phyloP scores from a whole-genome alignment of 2,888 invertebrate species.

The Coleophora deauratella region DNA sequence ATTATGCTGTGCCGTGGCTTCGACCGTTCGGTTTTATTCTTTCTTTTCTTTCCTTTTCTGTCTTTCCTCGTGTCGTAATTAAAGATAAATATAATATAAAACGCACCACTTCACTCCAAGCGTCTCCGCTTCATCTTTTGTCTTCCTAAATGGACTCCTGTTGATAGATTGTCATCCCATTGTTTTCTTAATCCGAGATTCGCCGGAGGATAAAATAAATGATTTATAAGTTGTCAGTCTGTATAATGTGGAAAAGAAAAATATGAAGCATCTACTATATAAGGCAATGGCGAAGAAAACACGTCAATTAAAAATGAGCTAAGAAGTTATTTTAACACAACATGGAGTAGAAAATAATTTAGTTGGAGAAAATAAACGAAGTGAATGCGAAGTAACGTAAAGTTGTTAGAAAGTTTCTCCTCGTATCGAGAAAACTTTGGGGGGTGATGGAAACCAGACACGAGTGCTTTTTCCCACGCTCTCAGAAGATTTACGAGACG shows the following conservation, averaged over 20 bases:
- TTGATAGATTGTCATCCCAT: slow-evolving; percentile 63
- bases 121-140: slow-evolving; percentile 50
- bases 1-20: slow-evolving; percentile 49
- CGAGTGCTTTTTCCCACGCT: slow-evolving; percentile 28
- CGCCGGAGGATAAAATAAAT: slow-evolving; percentile 57
- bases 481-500: slow-evolving; percentile 7
- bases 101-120: slow-evolving; percentile 55
- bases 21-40: slow-evolving; percentile 29
- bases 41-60: slow-evolving; percentile 20
- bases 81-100: slow-evolving; percentile 73
- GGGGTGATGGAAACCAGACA: slow-evolving; percentile 24
- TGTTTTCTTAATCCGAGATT: slow-evolving; percentile 62
- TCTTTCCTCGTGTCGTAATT: slow-evolving; percentile 59
- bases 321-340: too few species aligned
- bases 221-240: slow-evolving; percentile 49
- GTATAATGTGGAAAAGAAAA: slow-evolving; percentile 12
- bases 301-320: slow-evolving; percentile 2
- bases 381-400: background rate
- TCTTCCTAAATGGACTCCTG: slow-evolving; percentile 58
- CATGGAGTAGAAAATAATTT: slow-evolving; percentile 1
- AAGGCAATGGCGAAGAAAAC: slow-evolving; percentile 9
- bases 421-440: slow-evolving; percentile 4
- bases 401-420: slow-evolving; percentile 11
- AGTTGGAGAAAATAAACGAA: background rate
- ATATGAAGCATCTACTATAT: slow-evolving; percentile 6